A percentile compares a stretch with the other conserved stretches of the same genome.
These are phyloP conservation scores for Lutjanus erythropterus DNA, from an alignment of 2,113 vertebrate species.

Conservation along the genomic window DNA sequence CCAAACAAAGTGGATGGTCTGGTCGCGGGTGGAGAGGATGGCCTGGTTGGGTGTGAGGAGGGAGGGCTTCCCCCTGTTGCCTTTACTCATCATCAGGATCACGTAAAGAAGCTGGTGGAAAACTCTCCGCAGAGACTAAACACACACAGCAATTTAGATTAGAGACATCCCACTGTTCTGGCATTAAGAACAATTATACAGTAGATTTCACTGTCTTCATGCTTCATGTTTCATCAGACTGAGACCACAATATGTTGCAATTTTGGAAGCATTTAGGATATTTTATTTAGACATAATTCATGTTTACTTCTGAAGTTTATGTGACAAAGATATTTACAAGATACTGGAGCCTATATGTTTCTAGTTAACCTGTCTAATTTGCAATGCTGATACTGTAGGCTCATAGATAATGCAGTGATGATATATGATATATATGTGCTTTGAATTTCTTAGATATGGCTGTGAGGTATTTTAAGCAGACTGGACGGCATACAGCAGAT, in stretches of 20 bases:
- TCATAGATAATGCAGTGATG: no score
- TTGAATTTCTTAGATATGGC: no score
- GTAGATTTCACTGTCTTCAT: background rate
- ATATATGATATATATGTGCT: no score
- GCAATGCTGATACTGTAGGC: no score
- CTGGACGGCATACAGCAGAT: no score
- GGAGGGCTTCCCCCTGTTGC: slow-evolving; percentile 33
- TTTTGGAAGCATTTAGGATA: no score
- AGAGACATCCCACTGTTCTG: background rate
- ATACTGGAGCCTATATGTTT: no score
- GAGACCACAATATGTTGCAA: no score
- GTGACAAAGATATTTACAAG: no score
- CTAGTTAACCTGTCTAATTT: no score
- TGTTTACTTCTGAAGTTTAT: no score
- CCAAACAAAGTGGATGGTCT: slow-evolving; percentile 92
- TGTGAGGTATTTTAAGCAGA: no score
- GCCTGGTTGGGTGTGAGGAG: slow-evolving; percentile 78
- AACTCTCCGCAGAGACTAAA: slow-evolving; percentile 80
- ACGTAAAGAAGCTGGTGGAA: slow-evolving; percentile 88
- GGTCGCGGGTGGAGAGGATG: slow-evolving; percentile 80
- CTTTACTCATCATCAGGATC: slow-evolving; percentile 89
- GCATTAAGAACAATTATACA: background rate
- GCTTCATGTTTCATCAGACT: background rate
- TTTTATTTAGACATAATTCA: background rate
- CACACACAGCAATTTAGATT: slow-evolving; percentile 5